Conservation (phyloP, 2,888 invertebrate genomes). For the Latrodectus elegans region DNA sequence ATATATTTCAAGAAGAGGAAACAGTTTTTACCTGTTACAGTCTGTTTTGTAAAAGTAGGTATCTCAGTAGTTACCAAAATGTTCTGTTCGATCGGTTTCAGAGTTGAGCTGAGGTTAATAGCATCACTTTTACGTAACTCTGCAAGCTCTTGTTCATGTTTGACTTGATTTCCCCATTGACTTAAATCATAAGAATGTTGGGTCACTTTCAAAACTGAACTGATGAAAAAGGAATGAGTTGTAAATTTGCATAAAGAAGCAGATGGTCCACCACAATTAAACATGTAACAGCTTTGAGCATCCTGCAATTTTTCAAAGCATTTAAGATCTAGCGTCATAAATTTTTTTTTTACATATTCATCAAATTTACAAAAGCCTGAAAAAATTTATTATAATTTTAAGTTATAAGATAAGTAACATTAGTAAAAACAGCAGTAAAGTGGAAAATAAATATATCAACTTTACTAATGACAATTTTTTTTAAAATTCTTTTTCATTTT, state of each 20-base stretch:
- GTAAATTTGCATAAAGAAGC: slow-evolving; percentile 88
- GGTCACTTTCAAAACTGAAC: slow-evolving; percentile 74
- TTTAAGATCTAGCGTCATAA: no score
- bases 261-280: slow-evolving; percentile 88
- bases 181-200: slow-evolving; percentile 81
- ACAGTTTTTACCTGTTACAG: no score
- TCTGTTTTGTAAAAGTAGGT: background rate
- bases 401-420: no score
- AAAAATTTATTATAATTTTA: no score
- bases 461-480: background rate
- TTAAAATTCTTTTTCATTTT: no score
- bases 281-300: slow-evolving; percentile 89
- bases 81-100: background rate
- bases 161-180: slow-evolving; percentile 83
- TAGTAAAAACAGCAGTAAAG: background rate
- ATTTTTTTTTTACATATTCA: no score
- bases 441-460: background rate
- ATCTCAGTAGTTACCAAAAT: slow-evolving; percentile 3
- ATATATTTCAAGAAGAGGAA: no score
- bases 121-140: slow-evolving; percentile 6
- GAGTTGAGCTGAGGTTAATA: background rate
- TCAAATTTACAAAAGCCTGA: no score
- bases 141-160: slow-evolving; percentile 84
- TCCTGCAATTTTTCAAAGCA: slow-evolving; percentile 66
- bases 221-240: slow-evolving; percentile 89